Conservation (phyloP, 2,888 invertebrate genomes). For the Apoderus coryli region DNA sequence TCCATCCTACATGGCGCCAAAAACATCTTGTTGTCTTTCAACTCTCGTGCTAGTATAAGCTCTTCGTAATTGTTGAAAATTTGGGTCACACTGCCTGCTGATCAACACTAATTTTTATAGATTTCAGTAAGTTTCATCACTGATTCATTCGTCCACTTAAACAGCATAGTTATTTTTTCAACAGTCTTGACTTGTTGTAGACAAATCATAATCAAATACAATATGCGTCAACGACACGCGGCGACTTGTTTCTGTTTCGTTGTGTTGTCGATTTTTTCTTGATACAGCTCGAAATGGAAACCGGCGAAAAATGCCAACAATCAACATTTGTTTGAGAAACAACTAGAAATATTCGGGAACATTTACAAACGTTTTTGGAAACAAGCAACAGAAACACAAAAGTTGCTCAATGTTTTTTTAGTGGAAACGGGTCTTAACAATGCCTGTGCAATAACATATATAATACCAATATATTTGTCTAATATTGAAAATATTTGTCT, state of each 20-base stretch:
- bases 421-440: conserved; percentile 6
- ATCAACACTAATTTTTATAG: conserved; percentile 1
- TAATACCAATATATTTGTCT: no score
- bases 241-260: conserved; percentile 2
- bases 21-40: no score
- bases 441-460: no score
- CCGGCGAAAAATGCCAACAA: conserved; percentile 1
- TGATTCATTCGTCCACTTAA: conserved; percentile 3
- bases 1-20: no score
- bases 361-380: conserved; percentile 4
- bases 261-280: conserved; percentile 1
- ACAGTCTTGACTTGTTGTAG: not conserved
- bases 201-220: conserved; percentile 1
- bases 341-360: conserved; percentile 3
- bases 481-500: no score
- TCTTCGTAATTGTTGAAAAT: no score
- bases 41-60: no score
- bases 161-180: conserved; percentile 2
- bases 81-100: no score
- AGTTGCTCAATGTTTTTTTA: conserved; percentile 7
- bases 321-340: conserved; percentile 7
- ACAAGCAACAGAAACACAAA: conserved; percentile 8
- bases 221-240: conserved; percentile 1
- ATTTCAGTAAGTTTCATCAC: not conserved
- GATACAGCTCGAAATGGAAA: conserved; percentile 7